These are phyloP conservation scores for Serripes groenlandicus DNA, from an alignment of 2,888 invertebrate genomes.

Conservation along the genomic window DNA sequence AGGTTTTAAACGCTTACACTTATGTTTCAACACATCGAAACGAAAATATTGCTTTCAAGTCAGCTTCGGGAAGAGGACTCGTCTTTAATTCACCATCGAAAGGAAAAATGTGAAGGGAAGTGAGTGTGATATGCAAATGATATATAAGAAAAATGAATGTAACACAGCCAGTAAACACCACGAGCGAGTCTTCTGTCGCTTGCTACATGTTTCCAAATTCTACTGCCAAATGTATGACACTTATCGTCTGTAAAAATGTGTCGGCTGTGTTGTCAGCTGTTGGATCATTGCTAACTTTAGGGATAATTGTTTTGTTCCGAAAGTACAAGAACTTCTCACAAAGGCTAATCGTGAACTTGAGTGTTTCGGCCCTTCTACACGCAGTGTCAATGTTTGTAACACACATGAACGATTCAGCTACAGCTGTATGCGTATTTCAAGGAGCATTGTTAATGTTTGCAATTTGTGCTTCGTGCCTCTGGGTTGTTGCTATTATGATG, in stretches of 20 bases:
- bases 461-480: constrained; percentile 29
- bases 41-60: no score
- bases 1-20: no score
- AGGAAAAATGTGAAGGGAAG: no score
- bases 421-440: constrained; percentile 36
- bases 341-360: constrained; percentile 26
- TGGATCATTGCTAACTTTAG: constrained; percentile 18
- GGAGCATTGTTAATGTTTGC: constrained; percentile 35
- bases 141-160: no score
- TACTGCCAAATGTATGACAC: constrained; percentile 2
- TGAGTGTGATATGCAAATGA: no score
- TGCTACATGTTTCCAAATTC: constrained; percentile 30
- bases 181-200: not conserved
- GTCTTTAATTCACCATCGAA: no score
- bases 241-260: constrained; percentile 15
- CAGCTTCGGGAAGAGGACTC: no score
- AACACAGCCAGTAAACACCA: not conserved
- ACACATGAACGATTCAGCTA: constrained; percentile 13
- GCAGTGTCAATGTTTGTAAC: constrained; percentile 26
- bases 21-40: no score
- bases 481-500: constrained; percentile 34
- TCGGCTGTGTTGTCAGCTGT: constrained; percentile 16
- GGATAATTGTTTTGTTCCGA: constrained; percentile 14
- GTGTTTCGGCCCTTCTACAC: constrained; percentile 26
- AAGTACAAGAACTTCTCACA: constrained; percentile 11